Evolutionary conservation across 2,888 invertebrate species (phyloP), one percentile per base, ranked within the genome.

Genomic region (Acleris holmiana): DNA sequence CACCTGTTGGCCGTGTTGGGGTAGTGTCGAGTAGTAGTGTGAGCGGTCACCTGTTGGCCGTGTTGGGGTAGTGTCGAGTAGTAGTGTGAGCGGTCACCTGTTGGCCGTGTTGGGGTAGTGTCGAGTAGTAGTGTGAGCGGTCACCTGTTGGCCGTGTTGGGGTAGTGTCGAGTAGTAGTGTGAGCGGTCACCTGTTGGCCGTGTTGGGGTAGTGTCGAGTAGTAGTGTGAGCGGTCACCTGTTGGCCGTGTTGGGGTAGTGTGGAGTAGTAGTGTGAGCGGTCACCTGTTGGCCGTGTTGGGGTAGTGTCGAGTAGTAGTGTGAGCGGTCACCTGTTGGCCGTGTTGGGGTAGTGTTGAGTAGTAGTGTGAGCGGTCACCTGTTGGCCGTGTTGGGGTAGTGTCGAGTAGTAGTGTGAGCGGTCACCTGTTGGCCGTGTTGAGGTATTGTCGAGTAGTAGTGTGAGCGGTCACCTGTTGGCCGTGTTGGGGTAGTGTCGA

Each of bases 401-500:
- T n/a, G n/a, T n/a, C n/a, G n/a, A n/a, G n/a, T n/a, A n/a, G n/a
- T n/a, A n/a, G n/a, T n/a, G n/a, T n/a, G n/a, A n/a, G n/a, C n/a
- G n/a, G n/a, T n/a, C n/a, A n/a, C n/a, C n/a, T 93, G 76, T 93
- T 93, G 53, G 95, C 93, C 1, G 97, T 98, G 48, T 97, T 97
- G 18, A 97, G 95, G 83, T 98, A 98, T n/a, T n/a, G n/a, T n/a
- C n/a, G n/a, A n/a, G n/a, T n/a, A n/a, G n/a, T n/a, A n/a, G n/a
- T n/a, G n/a, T n/a, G n/a, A n/a, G n/a, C n/a, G n/a, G n/a, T n/a
- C n/a, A n/a, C n/a, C n/a, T 93, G 76, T 93, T 93, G 53, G 95
- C 93, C 1, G 97, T 98, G 48, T 97, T 97, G 18, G 97, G 95
- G 83, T 98, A 98, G n/a, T n/a, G n/a, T n/a, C n/a, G n/a, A n/a